These are phyloP conservation scores for Orthosia gothica DNA, from an alignment of 2,888 invertebrate species.

Conservation along the genomic window DNA sequence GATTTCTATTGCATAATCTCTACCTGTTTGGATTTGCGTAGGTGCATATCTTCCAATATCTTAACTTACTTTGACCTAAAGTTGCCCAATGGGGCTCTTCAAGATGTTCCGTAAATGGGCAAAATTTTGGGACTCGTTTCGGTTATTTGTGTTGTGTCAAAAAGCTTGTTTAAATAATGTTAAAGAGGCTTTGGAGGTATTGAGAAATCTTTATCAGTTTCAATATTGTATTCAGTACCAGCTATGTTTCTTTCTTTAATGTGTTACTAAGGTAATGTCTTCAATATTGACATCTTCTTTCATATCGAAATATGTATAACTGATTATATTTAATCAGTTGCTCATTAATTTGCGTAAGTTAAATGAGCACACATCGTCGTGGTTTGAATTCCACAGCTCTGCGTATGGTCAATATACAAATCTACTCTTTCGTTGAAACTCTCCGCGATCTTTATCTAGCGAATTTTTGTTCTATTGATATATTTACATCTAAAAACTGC, in stretches of 20 bases:
- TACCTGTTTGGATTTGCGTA: conserved; percentile 51
- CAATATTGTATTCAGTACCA: background rate
- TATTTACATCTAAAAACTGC: background rate
- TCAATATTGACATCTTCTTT: background rate
- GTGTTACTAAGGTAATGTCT: background rate
- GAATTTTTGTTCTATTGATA: background rate
- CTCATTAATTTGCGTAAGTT: conserved; percentile 3
- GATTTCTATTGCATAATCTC: conserved; percentile 56
- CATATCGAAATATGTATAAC: background rate
- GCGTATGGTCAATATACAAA: background rate
- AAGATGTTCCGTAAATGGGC: conserved; percentile 62
- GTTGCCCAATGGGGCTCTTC: conserved; percentile 50
- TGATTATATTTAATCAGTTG: conserved; percentile 39
- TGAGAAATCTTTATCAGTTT: conserved; percentile 34
- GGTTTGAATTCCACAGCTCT: background rate
- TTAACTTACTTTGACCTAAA: conserved; percentile 59
- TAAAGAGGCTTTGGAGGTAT: conserved; percentile 12
- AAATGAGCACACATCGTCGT: background rate
- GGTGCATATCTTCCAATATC: conserved; percentile 48
- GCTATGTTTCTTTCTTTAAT: background rate
- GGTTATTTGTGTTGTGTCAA: conserved; percentile 39
- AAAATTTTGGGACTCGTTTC: conserved; percentile 57
- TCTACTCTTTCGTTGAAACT: background rate
- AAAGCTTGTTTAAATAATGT: conserved; percentile 29
- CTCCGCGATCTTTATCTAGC: background rate